Percentiles rank a stretch among this genome's conserved stretches.
Conservation (phyloP, 2,113 vertebrate species). For the Philantomba maxwellii region DNA sequence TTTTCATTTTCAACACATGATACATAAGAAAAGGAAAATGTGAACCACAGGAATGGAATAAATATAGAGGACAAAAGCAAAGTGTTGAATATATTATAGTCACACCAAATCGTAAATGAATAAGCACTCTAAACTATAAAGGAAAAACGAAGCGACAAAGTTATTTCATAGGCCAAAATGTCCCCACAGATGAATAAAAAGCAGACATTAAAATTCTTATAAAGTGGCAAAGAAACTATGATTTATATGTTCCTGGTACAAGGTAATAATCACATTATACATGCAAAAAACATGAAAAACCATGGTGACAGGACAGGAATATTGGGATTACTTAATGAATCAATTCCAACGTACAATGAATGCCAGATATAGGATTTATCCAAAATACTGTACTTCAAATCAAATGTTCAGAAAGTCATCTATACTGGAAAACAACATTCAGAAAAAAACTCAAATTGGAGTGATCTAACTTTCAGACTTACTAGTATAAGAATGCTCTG, state of each 20-base stretch:
- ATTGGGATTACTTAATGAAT: background rate
- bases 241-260: constrained; percentile 2
- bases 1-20: constrained; percentile 60
- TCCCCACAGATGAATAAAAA: background rate
- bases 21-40: constrained; percentile 49
- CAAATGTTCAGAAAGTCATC: background rate
- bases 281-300: background rate
- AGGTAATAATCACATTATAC: constrained; percentile 15
- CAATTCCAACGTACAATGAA: background rate
- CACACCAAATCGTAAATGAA: constrained; percentile 18
- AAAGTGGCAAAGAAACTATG: constrained; percentile 37
- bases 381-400: background rate
- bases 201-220: constrained; percentile 33
- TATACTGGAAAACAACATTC: background rate
- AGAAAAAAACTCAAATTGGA: background rate
- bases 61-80: constrained; percentile 47
- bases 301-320: background rate
- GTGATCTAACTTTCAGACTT: background rate
- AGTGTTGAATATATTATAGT: constrained; percentile 30
- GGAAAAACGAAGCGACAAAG: constrained; percentile 35
- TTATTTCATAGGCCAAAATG: constrained; percentile 38
- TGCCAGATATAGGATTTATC: background rate
- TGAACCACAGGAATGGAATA: constrained; percentile 47
- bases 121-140: background rate
- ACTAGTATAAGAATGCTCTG: background rate